Percentiles rank a stretch among this genome's conserved stretches.
Evolutionary conservation across 2,888 invertebrate genomes (phyloP).

Genomic region (Cheilosia vulpina): DNA sequence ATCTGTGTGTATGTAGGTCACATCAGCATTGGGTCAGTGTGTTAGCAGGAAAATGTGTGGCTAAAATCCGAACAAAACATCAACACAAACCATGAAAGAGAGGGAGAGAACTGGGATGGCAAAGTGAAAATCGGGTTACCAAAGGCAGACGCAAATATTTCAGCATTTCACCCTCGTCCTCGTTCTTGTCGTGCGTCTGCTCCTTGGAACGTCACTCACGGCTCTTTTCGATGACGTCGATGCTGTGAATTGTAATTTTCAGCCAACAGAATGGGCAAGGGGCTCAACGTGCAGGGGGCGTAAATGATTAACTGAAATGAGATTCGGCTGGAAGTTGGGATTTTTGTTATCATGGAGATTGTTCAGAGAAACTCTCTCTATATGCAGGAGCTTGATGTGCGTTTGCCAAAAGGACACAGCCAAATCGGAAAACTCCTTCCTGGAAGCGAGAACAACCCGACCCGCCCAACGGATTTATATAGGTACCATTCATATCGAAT

Average conservation of each 20-base stretch:
- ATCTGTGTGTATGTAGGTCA: conserved; percentile 72
- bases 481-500: conserved; percentile 28
- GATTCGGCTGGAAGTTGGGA: conserved; percentile 61
- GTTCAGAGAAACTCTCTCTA: not conserved
- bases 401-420: conserved; percentile 3
- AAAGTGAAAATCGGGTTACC: conserved; percentile 65
- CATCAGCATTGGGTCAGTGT: conserved; percentile 82
- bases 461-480: conserved; percentile 6
- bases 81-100: conserved; percentile 12
- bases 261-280: not conserved
- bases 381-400: not conserved
- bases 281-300: conserved; percentile 36
- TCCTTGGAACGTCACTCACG: conserved; percentile 49
- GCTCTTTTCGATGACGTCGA: conserved; percentile 62
- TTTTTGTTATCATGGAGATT: conserved; percentile 51
- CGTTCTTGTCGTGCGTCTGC: conserved; percentile 29
- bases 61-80: conserved; percentile 44
- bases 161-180: conserved; percentile 50
- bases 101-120: conserved; percentile 65
- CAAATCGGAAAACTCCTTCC: not conserved
- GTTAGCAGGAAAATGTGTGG: conserved; percentile 79
- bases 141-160: conserved; percentile 70
- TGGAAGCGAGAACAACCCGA: not conserved
- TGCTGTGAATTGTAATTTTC: conserved; percentile 52
- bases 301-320: conserved; percentile 28